Evolutionary conservation across 2,888 invertebrate genomes (phyloP).

Genomic region (Dorcus parallelipipedus): DNA sequence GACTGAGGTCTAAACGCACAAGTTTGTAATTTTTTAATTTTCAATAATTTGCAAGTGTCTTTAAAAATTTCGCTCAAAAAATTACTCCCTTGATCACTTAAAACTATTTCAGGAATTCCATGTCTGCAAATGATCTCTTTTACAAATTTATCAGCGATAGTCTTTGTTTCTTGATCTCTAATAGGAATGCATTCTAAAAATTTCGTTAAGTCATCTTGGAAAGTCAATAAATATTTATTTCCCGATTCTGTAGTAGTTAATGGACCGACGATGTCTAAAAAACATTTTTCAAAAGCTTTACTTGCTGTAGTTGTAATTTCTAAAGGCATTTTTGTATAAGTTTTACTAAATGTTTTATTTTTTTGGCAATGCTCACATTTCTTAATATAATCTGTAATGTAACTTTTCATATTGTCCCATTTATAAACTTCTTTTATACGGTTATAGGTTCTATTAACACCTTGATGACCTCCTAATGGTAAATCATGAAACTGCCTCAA

Average conservation of each 20-base stretch:
- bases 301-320: constrained; percentile 24
- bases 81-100: constrained; percentile 32
- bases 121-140: constrained; percentile 28
- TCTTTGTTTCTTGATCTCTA: constrained; percentile 33
- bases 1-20: too few species aligned
- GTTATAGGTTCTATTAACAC: too few species aligned
- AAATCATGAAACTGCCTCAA: too few species aligned
- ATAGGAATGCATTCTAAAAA: constrained; percentile 32
- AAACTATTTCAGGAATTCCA: constrained; percentile 30
- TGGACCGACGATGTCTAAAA: constrained; percentile 34
- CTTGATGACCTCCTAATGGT: too few species aligned
- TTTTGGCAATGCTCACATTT: too few species aligned
- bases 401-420: too few species aligned
- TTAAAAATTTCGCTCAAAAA: constrained; percentile 31
- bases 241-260: constrained; percentile 27
- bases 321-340: constrained; percentile 15
- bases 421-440: too few species aligned
- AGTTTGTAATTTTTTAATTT: too few species aligned
- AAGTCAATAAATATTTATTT: constrained; percentile 21
- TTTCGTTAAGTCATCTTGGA: constrained; percentile 35
- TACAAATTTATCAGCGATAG: constrained; percentile 29
- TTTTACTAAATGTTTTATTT: too few species aligned
- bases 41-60: constrained; percentile 9
- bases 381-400: too few species aligned
- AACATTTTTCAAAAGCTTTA: constrained; percentile 32